Conservation (phyloP, 2,888 invertebrate species). For the Listrodromus nycthemerus region DNA sequence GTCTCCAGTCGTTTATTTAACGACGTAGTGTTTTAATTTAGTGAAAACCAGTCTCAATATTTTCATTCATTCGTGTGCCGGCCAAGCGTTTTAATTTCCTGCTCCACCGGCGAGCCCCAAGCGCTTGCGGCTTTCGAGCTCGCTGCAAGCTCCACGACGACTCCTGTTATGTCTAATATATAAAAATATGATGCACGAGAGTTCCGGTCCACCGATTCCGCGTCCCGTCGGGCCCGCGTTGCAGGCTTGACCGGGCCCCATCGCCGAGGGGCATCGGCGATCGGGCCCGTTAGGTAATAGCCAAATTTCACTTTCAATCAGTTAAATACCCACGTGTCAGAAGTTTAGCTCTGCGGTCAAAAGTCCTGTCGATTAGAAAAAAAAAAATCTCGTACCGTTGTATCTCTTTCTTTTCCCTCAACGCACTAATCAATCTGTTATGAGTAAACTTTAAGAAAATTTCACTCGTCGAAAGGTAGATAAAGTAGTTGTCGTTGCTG, state of each 20-base stretch:
- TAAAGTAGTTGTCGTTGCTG: too few species aligned
- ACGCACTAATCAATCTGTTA: not conserved
- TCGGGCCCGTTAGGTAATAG: constrained; percentile 69
- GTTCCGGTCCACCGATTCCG: constrained; percentile 61
- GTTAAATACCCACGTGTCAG: constrained; percentile 42
- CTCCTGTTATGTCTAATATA: constrained; percentile 1
- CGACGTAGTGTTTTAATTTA: not conserved
- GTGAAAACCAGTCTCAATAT: constrained; percentile 12
- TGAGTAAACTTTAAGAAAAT: not conserved
- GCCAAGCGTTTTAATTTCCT: constrained; percentile 22
- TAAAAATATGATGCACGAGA: constrained; percentile 46
- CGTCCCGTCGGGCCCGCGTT: too few species aligned
- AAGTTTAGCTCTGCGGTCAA: constrained; percentile 7
- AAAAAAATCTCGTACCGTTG: not conserved
- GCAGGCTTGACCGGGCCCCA: constrained; percentile 21
- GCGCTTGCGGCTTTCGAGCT: not conserved
- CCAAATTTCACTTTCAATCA: constrained; percentile 75
- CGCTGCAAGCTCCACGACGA: constrained; percentile 26
- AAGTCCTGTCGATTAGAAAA: not conserved
- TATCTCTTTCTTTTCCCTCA: not conserved
- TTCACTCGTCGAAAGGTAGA: too few species aligned
- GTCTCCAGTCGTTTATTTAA: constrained; percentile 14
- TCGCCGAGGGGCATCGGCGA: constrained; percentile 19
- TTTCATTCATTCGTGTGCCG: constrained; percentile 3
- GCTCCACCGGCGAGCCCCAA: not conserved